Evolutionary conservation across 64 coral and sea anemone species (phyloP).

Genomic region (Dendrophyllia cribrosa): DNA sequence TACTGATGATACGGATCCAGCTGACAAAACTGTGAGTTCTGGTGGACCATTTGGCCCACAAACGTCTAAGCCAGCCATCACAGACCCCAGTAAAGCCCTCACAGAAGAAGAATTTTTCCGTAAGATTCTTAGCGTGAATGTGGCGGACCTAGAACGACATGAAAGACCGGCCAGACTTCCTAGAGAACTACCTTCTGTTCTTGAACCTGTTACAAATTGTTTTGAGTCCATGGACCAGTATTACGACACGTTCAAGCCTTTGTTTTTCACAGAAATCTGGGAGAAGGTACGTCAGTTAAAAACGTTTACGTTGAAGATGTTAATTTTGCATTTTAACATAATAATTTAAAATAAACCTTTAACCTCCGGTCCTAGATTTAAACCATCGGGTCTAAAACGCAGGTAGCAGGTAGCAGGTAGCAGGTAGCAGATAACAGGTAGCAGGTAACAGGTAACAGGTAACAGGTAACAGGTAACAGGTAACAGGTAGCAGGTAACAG

Average conservation of each 20-base stretch:
- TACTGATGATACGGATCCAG: background rate
- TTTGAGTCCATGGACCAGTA: slow-evolving; percentile 55
- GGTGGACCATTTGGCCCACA: background rate
- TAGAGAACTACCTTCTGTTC: background rate
- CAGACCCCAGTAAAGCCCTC: background rate
- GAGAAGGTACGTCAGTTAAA: slow-evolving; percentile 30
- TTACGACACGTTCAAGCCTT: slow-evolving; percentile 27
- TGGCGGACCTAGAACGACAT: background rate
- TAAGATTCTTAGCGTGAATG: slow-evolving; percentile 24
- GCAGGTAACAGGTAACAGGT: no score
- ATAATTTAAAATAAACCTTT: no score
- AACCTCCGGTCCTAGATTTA: no score
- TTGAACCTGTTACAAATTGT: background rate
- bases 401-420: no score
- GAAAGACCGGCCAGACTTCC: background rate
- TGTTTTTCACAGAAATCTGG: slow-evolving; percentile 52
- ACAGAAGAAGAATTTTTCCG: slow-evolving; percentile 34
- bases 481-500: no score
- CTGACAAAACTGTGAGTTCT: background rate
- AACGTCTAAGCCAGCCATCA: background rate
- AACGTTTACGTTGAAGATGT: no score
- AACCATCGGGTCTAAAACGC: no score
- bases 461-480: no score
- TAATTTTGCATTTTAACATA: no score
- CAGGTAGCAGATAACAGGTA: no score